Evolutionary conservation across 2,888 invertebrate genomes (phyloP), one percentile per base, ranked within the genome.

Genomic region (Papilio demoleus): DNA sequence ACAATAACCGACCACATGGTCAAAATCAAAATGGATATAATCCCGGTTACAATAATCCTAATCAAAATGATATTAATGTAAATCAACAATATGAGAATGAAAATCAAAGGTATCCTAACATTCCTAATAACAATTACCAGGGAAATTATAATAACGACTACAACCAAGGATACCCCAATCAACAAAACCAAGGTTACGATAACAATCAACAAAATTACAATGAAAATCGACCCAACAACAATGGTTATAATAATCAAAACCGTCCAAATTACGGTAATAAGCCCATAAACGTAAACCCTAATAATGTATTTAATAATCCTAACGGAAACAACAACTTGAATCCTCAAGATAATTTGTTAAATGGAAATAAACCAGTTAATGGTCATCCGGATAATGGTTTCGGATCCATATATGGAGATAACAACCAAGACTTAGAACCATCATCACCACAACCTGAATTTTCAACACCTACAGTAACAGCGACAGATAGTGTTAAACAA

Each of bases 111-210:
- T 64, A 75, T 66, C 66, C 70, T 14, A 64, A 74, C 56, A 63
- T 70, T 65, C 74, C 66, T 36, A 71, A 73, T n/a, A 67, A 78
- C 40, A 75, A 80, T 40, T 75, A 76, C 34, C 67, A 72, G 66
- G 68, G 45, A 61, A 68, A 72, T 50, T 53, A 65, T 27, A 64
- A 67, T 27, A 42, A 72, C 69, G 47, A 62, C 11, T 56, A 36
- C 50, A 38, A 61, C 45, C 67, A 70, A 34, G 53, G 22, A 6
- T 42, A 58, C 62, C 58, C 64, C 24, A 63, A 69, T 70, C 56
- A 67, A 56, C 70, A 70, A 66, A 70, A 73, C 66, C 70, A 74
- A 19, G 59, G 59, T 47, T 63, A 62, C 38, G 42, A 38, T 45
- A 56, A 68, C 14, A 42, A 68, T 47, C 61, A 70, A 31, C 31